Base-by-base conservation (phyloP, 2,113 vertebrate genomes). In the Leptobrachium leishanense region DNA sequence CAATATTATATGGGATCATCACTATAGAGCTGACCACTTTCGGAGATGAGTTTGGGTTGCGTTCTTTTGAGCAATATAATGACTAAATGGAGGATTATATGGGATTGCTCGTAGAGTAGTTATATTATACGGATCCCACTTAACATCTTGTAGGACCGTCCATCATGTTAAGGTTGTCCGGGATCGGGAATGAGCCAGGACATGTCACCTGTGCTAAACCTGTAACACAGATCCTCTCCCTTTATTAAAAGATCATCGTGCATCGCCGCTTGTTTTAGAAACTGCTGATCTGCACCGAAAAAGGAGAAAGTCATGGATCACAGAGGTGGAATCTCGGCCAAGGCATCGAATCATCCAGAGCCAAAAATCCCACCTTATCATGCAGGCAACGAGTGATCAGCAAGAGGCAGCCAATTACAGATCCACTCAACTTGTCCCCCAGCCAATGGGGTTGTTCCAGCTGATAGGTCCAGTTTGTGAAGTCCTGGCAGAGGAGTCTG, bases 221-320 rank as follows among this genome's bases (percentile, higher is more conserved):
- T 31, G 20, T 31, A 31, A 31, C 20, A 31, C 20, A 31, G 20
- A 31, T 31, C 20, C 20, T 31, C 20, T 10, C 54, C 46, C 74
- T 11, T 20, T 46, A 54, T 31, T 62, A 8, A 46, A 46, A 31
- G 6, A 2, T 31, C 20, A 31, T 31, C 20, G 44, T 12, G 40
- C 7, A 43, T 55, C 43, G 40, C 59, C n/a, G 65, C 77, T 79
- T 43, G 59, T 79, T 79, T 43, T 79, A 79, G 77, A 79, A 79
- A 72, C 59, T 31, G 77, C 69, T 65, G 43, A 31, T 65, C 44
- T 55, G 1, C 57, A 39, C 46, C 41, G 57, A 66, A 79, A 79
- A 72, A 20, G 57, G 57, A 72, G 68, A 63, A 70, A 77, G 65
- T 31, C 53, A 44, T 53, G 43, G 68, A 8, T 11, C 44, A 44